phyloP scores from a whole-genome alignment of 2,888 invertebrate species.

The Machimus atricapillus region DNA sequence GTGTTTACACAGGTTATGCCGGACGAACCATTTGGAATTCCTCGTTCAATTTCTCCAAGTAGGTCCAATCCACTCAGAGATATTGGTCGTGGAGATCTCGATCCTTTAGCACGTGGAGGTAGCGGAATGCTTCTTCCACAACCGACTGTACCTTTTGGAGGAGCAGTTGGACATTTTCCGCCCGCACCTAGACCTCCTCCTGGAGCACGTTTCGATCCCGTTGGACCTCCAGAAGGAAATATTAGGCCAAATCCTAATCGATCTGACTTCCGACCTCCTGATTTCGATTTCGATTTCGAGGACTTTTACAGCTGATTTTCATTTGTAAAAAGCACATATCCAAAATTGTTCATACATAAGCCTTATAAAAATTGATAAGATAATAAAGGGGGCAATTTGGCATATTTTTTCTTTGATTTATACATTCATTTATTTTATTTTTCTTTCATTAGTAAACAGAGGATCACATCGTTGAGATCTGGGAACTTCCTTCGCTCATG shows the following conservation, averaged over 20 bases:
- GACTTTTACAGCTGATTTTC: slow-evolving; percentile 78
- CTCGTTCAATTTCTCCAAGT: slow-evolving; percentile 33
- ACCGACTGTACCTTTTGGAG: slow-evolving; percentile 48
- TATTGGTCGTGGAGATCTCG: slow-evolving; percentile 78
- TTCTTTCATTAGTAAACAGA: no score
- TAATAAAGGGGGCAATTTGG: neutral
- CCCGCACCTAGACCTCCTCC: slow-evolving; percentile 59
- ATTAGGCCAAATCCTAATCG: slow-evolving; percentile 66
- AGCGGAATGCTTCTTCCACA: slow-evolving; percentile 83
- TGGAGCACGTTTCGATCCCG: slow-evolving; percentile 86
- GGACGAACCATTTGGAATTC: slow-evolving; percentile 54
- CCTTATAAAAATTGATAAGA: neutral
- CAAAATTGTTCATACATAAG: neutral
- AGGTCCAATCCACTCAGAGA: slow-evolving; percentile 60
- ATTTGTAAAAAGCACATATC: no score
- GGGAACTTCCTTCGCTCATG: no score
- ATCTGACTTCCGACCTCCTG: slow-evolving; percentile 76
- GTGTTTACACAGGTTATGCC: slow-evolving; percentile 8
- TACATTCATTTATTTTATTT: no score
- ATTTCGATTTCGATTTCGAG: slow-evolving; percentile 74
- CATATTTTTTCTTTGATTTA: no score
- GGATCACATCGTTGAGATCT: no score
- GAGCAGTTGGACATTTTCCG: neutral
- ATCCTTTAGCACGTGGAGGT: slow-evolving; percentile 74
- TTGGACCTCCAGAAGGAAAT: slow-evolving; percentile 71